Conservation (phyloP, 53 echinoderm and acorn worm genomes). For the Luidia sarsii region DNA sequence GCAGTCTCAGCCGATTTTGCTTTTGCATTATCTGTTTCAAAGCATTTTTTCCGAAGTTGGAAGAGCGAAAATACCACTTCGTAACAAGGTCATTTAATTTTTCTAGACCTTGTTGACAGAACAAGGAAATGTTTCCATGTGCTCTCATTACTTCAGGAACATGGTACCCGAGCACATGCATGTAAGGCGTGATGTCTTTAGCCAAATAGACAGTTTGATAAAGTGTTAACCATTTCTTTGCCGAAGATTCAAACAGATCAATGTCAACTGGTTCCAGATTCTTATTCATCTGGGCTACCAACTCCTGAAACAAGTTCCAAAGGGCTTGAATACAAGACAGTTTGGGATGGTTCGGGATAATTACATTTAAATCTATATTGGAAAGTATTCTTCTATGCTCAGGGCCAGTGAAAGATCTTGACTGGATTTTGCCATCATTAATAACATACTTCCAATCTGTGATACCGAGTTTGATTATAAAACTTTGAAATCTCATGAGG, state of each 20-base stretch:
- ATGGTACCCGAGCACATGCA: constrained; percentile 58
- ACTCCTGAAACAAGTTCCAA: neutral
- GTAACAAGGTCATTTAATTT: constrained; percentile 35
- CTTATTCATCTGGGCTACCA: neutral
- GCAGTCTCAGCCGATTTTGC: constrained; percentile 28
- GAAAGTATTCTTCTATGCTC: constrained; percentile 39
- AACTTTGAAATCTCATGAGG: constrained; percentile 48
- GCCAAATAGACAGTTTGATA: neutral
- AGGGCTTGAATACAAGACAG: neutral
- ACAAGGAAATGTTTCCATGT: constrained; percentile 24
- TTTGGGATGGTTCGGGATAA: constrained; percentile 48
- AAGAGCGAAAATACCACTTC: constrained; percentile 22
- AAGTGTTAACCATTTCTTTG: constrained; percentile 10
- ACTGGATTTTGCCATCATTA: constrained; percentile 25
- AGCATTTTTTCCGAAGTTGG: constrained; percentile 21
- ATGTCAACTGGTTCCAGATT: neutral
- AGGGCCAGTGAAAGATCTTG: constrained; percentile 39
- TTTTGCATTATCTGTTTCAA: constrained; percentile 44
- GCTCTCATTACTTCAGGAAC: constrained; percentile 29
- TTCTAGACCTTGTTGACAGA: constrained; percentile 42
- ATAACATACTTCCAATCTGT: constrained; percentile 32
- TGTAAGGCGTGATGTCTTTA: constrained; percentile 68
- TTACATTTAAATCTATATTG: constrained; percentile 14
- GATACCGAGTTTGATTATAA: constrained; percentile 39
- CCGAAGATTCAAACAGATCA: constrained; percentile 6